Percentiles rank a stretch among this genome's conserved stretches.
These are phyloP conservation scores for Cantharis rustica DNA, from an alignment of 2,888 invertebrate species.

Conservation along the genomic window DNA sequence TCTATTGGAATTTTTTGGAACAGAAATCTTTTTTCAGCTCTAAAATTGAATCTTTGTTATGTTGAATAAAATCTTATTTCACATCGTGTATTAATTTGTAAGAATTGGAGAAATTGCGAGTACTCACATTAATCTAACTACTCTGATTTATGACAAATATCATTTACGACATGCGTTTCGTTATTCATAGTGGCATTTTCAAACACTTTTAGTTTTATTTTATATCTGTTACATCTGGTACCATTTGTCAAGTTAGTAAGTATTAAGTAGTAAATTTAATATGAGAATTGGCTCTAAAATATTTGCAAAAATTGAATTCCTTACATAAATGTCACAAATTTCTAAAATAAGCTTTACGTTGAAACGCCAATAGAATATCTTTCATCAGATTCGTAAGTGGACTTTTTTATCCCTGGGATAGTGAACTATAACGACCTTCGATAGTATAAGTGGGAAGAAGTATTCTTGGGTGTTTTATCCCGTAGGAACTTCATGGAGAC, in stretches of 20 bases:
- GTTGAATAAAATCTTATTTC: background rate
- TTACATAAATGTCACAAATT: background rate
- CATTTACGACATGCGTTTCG: background rate
- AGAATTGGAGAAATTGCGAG: background rate
- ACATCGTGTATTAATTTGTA: background rate
- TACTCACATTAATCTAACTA: background rate
- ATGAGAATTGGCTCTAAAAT: background rate
- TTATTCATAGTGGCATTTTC: background rate
- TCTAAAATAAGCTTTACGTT: background rate
- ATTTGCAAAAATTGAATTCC: background rate
- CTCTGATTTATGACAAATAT: background rate
- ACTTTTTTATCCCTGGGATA: constrained; percentile 20
- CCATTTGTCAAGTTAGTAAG: background rate
- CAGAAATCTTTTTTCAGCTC: no score
- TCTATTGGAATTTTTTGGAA: background rate
- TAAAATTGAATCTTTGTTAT: background rate
- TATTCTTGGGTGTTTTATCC: constrained; percentile 36
- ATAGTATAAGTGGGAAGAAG: constrained; percentile 33
- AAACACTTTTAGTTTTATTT: background rate
- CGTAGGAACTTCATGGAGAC: constrained; percentile 25
- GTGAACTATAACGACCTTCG: constrained; percentile 28
- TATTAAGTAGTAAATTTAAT: background rate
- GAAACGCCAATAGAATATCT: background rate
- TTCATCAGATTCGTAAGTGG: background rate
- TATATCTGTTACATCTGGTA: background rate